Base-by-base conservation (phyloP, 2,888 invertebrate species). In the Cistogaster globosa region DNA sequence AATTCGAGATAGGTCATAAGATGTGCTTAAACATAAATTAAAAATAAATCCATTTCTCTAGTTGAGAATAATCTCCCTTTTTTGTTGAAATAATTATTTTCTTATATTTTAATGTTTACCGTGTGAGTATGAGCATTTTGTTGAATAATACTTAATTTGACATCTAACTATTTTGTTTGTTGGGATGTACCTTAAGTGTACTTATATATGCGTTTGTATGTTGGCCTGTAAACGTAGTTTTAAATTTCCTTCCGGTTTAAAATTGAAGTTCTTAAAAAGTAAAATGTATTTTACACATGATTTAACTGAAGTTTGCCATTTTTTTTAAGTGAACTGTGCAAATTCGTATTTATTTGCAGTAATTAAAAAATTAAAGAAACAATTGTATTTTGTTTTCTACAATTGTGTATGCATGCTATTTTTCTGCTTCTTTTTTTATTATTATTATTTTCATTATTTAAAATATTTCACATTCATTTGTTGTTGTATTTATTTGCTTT, bases 241-340 rank as follows among this genome's bases (percentile, higher is more conserved):
- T 85, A 62, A 60, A 67, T 76, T 85, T 85, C 83, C 85, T 85
- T 85, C 85, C 85, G 82, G 78, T 85, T 82, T 60, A 38, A 55
- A 69, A 69, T 65, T 78, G 78, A 48, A 75, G 36, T 67, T 18
- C 36, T 36, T 38, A 51, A 38, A 22, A 16, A 0, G 1, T 12
- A 77, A 69, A 68, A 55, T 42, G 69, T 76, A 76, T 82, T 82
- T 82, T 76, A 51, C 51, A 32, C 68, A 69, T 69, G 76, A 76
- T 82, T 82, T 48, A 69, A 82, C 63, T 16, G 38, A 62, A 82
- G 75, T 75, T 63, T 71, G 80, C 58, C 38, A 69, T 18, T 74
- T 63, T 48, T n/a, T 51, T 55, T 48, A 14, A 57, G 16, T 48
- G 22, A n/a, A 42, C 12, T 38, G 32, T 32, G 8, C n/a, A 45